A percentile compares a stretch with the other conserved stretches of the same genome.
Evolutionary conservation across 2,113 vertebrate species (phyloP).

Genomic region (Rostratula benghalensis): DNA sequence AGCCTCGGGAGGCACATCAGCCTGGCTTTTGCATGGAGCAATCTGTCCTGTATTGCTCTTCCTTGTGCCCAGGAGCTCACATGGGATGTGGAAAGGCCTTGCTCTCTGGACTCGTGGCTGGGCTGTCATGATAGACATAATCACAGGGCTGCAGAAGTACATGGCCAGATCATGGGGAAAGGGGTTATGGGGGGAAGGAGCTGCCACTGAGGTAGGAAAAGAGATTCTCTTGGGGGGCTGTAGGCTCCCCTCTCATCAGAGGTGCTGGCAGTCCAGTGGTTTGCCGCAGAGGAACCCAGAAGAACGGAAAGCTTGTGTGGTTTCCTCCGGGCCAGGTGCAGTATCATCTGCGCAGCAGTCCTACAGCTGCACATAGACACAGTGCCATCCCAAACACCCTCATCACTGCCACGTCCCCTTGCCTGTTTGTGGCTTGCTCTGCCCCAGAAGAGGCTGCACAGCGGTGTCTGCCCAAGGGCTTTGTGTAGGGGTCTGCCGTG

Average conservation of each 20-base stretch:
- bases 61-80: neutral
- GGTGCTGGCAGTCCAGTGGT: neutral
- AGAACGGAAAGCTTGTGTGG: rapidly evolving
- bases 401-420: neutral
- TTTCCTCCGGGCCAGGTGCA: neutral
- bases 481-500: neutral
- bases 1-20: neutral
- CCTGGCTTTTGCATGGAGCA: neutral
- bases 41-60: neutral
- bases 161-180: neutral
- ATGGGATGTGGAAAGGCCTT: neutral
- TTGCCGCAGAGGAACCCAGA: neutral
- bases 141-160: neutral
- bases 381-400: too few relatives aligned
- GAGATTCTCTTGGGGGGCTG: neutral
- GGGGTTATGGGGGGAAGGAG: neutral
- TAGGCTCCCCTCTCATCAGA: neutral
- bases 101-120: neutral
- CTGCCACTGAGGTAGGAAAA: neutral
- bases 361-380: neutral
- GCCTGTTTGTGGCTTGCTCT: neutral
- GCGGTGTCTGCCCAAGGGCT: neutral
- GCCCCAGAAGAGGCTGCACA: neutral
- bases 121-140: neutral
- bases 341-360: too few relatives aligned